phyloP scores from a whole-genome alignment of 2,888 invertebrate genomes.

The Eristalis pertinax region DNA sequence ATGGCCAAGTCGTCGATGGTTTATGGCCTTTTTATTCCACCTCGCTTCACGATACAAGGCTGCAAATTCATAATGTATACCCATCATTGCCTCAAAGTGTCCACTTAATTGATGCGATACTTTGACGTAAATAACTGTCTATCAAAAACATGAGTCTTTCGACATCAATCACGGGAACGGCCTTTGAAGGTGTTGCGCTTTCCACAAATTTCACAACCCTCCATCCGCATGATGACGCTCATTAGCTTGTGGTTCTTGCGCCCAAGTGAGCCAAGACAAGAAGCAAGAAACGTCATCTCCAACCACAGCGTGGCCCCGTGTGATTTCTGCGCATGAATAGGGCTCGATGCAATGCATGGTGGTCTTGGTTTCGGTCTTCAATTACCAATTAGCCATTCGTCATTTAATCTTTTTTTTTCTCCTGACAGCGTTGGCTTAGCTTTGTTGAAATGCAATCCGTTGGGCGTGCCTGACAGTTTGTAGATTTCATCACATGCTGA shows the following conservation, averaged over 20 bases:
- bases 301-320: conserved; percentile 25
- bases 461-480: too few relatives aligned
- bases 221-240: neutral
- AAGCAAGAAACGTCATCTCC: neutral
- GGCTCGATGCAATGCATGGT: conserved; percentile 1
- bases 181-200: neutral
- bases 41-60: neutral
- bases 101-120: neutral
- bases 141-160: neutral
- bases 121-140: neutral
- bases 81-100: neutral
- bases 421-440: too few relatives aligned
- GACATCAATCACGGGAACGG: neutral
- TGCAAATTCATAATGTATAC: neutral
- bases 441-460: too few relatives aligned
- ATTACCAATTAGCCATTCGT: neutral
- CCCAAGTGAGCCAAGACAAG: conserved; percentile 4
- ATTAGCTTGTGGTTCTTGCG: conserved; percentile 37
- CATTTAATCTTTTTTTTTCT: too few relatives aligned
- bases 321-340: conserved; percentile 20
- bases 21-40: too few relatives aligned
- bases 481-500: too few relatives aligned
- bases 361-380: too few relatives aligned
- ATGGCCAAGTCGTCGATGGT: too few relatives aligned
- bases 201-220: neutral